phyloP scores from a whole-genome alignment of 1,140 invertebrate genomes.

The Drosophila sechellia region DNA sequence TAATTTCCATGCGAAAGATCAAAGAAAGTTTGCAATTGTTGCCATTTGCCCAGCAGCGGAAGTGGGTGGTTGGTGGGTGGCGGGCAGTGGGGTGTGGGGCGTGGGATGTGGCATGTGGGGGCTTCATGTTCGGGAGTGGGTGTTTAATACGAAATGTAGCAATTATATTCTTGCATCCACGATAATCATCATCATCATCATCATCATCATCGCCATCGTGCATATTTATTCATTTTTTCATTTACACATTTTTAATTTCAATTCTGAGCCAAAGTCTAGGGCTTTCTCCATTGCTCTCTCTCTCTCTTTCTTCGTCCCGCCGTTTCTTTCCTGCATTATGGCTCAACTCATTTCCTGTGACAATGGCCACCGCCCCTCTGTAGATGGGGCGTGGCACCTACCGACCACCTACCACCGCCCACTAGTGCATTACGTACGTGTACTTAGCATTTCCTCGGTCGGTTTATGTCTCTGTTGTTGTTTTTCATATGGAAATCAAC shows the following conservation, averaged over 20 bases:
- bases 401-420: constrained; percentile 1
- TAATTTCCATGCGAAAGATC: constrained; percentile 80
- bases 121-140: constrained; percentile 8
- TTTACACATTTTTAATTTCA: constrained; percentile 80
- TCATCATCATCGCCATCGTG: constrained; percentile 2
- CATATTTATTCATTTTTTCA: constrained; percentile 81
- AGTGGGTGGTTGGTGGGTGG: constrained; percentile 3
- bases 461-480: constrained; percentile 44
- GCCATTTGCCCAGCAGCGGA: constrained; percentile 72
- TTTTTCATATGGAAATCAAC: constrained; percentile 76
- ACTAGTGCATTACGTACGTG: constrained; percentile 53
- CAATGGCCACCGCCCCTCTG: constrained; percentile 46
- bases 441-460: constrained; percentile 76
- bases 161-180: constrained; percentile 59
- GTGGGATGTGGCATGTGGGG: too few relatives aligned
- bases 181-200: not conserved
- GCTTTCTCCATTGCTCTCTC: constrained; percentile 30
- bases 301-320: constrained; percentile 1
- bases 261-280: constrained; percentile 62
- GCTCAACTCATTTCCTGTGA: constrained; percentile 67
- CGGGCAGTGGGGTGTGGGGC: too few relatives aligned
- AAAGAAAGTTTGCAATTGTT: constrained; percentile 79
- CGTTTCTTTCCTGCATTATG: constrained; percentile 25
- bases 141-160: constrained; percentile 78
- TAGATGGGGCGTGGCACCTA: not conserved